phyloP scores from a whole-genome alignment of 2,888 invertebrate species.

The Carcina quercana region DNA sequence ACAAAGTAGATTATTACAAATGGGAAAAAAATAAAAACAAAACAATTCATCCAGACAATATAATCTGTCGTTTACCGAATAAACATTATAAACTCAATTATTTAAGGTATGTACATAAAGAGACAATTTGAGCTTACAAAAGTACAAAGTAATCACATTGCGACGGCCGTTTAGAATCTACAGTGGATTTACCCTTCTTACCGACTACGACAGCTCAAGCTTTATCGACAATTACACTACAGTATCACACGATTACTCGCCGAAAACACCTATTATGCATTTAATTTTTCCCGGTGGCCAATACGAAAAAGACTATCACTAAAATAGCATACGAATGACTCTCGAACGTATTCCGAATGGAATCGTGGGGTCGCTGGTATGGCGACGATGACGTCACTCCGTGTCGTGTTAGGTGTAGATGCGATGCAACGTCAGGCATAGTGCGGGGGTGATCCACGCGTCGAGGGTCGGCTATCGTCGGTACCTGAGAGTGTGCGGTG shows the following conservation, averaged over 20 bases:
- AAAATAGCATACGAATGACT: slow-evolving; percentile 42
- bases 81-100: slow-evolving; percentile 49
- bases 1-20: slow-evolving; percentile 25
- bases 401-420: slow-evolving; percentile 5
- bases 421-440: slow-evolving; percentile 20
- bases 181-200: slow-evolving; percentile 66
- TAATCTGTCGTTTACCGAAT: slow-evolving; percentile 58
- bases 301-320: slow-evolving; percentile 56
- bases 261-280: slow-evolving; percentile 64
- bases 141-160: slow-evolving; percentile 71
- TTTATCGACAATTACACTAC: slow-evolving; percentile 63
- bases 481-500: too few species aligned
- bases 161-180: slow-evolving; percentile 65
- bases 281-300: slow-evolving; percentile 55
- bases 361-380: slow-evolving; percentile 9
- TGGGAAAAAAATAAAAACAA: slow-evolving; percentile 47
- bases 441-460: slow-evolving; percentile 13
- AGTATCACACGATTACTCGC: slow-evolving; percentile 65
- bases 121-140: slow-evolving; percentile 71
- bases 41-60: slow-evolving; percentile 53
- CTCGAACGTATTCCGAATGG: slow-evolving; percentile 21
- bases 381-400: slow-evolving; percentile 1
- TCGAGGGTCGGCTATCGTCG: slow-evolving; percentile 11
- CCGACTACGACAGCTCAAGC: slow-evolving; percentile 68
- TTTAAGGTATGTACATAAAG: slow-evolving; percentile 66